Evolutionary conservation across 2,797 vertebrate genomes (phyloP).

Genomic region (Acanthiza pusilla): DNA sequence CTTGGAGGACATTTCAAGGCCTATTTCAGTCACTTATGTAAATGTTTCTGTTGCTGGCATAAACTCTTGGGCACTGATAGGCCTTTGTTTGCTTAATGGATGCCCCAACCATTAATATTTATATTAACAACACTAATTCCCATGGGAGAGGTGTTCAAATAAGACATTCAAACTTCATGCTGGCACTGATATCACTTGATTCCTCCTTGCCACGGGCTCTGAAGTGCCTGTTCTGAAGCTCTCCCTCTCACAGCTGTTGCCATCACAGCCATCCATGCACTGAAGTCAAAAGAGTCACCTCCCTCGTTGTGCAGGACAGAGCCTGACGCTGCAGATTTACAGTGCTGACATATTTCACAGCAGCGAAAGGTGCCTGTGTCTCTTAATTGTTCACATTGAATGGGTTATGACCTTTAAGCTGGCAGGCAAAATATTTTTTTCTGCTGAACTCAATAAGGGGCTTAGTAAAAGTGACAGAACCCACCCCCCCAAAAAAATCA

Average conservation of each 20-base stretch:
- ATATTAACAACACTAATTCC: background rate
- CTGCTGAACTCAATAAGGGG: background rate
- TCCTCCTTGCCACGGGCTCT: background rate
- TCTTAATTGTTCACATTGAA: background rate
- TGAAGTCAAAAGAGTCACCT: background rate
- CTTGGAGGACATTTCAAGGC: background rate
- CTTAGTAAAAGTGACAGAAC: background rate
- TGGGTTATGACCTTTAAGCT: background rate
- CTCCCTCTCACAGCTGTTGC: background rate
- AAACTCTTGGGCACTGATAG: background rate
- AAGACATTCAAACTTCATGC: background rate
- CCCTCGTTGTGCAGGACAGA: background rate
- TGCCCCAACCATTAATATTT: background rate
- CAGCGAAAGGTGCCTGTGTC: background rate
- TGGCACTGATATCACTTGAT: background rate
- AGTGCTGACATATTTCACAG: background rate
- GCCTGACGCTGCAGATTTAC: background rate
- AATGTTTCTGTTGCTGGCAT: background rate
- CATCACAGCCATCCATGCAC: background rate
- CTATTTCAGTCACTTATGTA: background rate
- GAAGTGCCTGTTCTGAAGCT: background rate
- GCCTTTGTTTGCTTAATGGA: background rate
- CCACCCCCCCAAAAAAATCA: background rate
- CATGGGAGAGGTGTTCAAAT: background rate
- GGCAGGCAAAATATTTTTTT: background rate